A percentile compares a stretch with the other conserved stretches of the same genome.
Evolutionary conservation across 2,888 invertebrate genomes (phyloP).

Genomic region (Uropetala carovei): DNA sequence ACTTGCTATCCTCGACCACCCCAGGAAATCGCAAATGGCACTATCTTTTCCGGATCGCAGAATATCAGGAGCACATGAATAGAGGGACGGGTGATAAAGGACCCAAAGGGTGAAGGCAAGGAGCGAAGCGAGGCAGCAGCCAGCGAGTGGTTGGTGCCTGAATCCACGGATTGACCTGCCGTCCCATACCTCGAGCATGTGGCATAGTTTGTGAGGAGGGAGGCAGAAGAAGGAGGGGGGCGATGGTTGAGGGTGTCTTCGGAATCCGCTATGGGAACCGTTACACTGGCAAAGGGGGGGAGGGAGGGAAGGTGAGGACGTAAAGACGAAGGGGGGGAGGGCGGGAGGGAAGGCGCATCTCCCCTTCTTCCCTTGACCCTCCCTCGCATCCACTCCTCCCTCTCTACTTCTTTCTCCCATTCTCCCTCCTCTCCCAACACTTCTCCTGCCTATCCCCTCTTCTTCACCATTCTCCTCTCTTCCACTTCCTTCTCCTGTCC

Average conservation of each 20-base stretch:
- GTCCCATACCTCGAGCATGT: conserved; percentile 24
- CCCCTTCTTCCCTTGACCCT: neutral
- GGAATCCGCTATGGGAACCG: conserved; percentile 61
- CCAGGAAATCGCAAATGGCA: neutral
- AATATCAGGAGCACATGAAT: neutral
- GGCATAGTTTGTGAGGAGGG: neutral
- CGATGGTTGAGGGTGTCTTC: conserved; percentile 30
- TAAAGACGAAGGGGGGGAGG: neutral
- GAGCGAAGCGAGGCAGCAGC: neutral
- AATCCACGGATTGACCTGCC: conserved; percentile 48
- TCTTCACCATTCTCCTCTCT: neutral
- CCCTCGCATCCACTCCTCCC: neutral
- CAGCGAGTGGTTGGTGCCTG: neutral
- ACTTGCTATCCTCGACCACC: neutral
- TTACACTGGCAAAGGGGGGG: neutral
- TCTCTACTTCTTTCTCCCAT: too few relatives aligned
- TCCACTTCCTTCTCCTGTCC: neutral
- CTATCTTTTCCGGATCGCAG: neutral
- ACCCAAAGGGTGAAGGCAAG: neutral
- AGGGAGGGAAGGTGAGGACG: neutral
- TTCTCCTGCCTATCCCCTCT: neutral
- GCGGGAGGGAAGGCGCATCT: neutral
- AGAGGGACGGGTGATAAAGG: neutral
- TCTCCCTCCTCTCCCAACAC: neutral
- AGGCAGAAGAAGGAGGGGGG: neutral